A percentile compares a stretch with the other conserved stretches of the same genome.
Conservation (phyloP, 2,888 invertebrate species). For the Synergus laeviventris region DNA sequence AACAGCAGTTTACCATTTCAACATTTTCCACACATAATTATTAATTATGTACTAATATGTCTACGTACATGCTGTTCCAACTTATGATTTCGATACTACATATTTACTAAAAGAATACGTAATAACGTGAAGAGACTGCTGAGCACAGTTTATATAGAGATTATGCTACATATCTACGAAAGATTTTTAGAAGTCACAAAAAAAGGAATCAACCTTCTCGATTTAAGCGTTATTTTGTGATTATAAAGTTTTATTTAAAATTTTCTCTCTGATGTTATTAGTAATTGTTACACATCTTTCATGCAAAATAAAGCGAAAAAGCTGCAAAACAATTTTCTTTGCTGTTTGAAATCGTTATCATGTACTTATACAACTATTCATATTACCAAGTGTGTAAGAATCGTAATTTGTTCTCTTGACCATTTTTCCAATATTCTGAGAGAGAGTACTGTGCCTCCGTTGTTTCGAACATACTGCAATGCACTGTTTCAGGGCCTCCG, state of each 20-base stretch:
- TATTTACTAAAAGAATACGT: too few relatives aligned
- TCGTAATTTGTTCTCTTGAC: constrained; percentile 87
- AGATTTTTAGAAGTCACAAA: neutral
- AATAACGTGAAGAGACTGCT: neutral
- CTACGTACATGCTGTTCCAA: neutral
- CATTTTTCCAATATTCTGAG: constrained; percentile 90
- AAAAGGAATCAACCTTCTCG: neutral
- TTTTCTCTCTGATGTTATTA: constrained; percentile 14
- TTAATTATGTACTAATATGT: too few relatives aligned
- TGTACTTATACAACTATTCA: neutral
- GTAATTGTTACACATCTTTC: constrained; percentile 43
- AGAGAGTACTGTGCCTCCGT: constrained; percentile 83
- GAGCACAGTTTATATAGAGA: neutral
- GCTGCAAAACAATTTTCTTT: constrained; percentile 16
- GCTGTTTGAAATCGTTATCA: neutral
- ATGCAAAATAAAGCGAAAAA: constrained; percentile 42
- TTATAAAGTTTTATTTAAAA: neutral
- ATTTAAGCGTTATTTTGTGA: neutral
- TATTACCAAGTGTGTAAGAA: constrained; percentile 81
- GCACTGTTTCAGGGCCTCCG: constrained; percentile 86
- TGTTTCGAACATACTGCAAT: constrained; percentile 86
- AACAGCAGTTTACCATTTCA: constrained; percentile 6
- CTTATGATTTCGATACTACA: neutral
- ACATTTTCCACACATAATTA: neutral
- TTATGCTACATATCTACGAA: neutral